phyloP scores from a whole-genome alignment of 2,113 vertebrate genomes.

The Lepus europaeus region DNA sequence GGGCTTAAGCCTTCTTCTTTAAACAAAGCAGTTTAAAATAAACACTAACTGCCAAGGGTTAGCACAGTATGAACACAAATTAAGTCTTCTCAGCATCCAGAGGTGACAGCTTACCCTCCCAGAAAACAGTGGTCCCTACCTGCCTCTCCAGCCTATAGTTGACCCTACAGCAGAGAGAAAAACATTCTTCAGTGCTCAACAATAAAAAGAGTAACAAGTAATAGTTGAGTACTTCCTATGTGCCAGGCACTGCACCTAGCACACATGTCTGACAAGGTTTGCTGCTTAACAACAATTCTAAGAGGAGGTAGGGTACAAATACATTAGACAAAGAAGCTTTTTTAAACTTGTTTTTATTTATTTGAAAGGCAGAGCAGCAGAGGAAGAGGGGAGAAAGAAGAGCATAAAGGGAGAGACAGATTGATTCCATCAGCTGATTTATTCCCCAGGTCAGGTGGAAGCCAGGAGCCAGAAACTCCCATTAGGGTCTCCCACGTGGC shows the following conservation, averaged over 20 bases:
- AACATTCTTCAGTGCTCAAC: not conserved
- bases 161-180: not conserved
- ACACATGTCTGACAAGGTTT: not conserved
- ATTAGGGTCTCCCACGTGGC: too few relatives aligned
- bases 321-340: not conserved
- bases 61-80: not conserved
- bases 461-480: too few relatives aligned
- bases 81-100: not conserved
- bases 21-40: conserved; percentile 55
- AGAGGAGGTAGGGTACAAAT: not conserved
- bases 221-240: not conserved
- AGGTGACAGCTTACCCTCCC: not conserved
- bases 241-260: not conserved
- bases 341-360: too few relatives aligned
- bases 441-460: too few relatives aligned
- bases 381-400: too few relatives aligned
- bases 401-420: too few relatives aligned
- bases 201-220: conserved; percentile 16
- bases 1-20: conserved; percentile 26
- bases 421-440: too few relatives aligned
- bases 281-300: not conserved
- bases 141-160: not conserved
- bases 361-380: too few relatives aligned
- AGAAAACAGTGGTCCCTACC: not conserved
- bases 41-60: not conserved